phyloP scores from a whole-genome alignment of 2,797 vertebrate species.

The Coluber constrictor region DNA sequence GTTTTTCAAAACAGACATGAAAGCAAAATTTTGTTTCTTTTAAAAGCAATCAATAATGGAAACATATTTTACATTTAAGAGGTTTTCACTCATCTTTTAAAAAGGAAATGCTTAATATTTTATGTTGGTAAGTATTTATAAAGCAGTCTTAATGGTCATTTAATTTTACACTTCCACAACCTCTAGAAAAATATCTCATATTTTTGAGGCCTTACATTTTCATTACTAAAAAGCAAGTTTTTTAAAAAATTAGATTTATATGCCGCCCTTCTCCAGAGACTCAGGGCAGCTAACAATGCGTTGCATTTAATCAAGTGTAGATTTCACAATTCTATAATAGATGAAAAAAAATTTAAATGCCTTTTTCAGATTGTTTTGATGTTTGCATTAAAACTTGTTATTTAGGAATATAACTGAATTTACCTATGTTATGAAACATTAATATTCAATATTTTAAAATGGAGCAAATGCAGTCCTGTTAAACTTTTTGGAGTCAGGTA shows the following conservation, averaged over 20 bases:
- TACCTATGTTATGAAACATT: not conserved
- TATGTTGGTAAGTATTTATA: not conserved
- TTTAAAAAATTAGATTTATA: no score
- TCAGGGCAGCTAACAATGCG: no score
- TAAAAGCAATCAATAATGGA: not conserved
- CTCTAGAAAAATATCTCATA: not conserved
- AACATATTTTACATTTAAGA: not conserved
- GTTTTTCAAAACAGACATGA: not conserved
- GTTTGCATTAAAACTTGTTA: not conserved
- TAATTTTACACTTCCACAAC: not conserved
- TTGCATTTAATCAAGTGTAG: not conserved
- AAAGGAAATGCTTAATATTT: conserved; percentile 6
- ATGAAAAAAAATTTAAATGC: not conserved
- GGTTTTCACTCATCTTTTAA: not conserved
- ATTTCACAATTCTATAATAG: not conserved
- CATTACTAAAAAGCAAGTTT: not conserved
- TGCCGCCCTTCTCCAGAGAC: no score
- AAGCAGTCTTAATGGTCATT: not conserved
- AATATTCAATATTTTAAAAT: not conserved
- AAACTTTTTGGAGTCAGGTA: not conserved
- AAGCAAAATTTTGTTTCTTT: not conserved
- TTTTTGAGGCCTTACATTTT: not conserved
- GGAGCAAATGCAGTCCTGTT: not conserved
- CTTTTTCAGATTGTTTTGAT: not conserved
- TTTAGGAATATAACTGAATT: not conserved